Conservation (phyloP, 2,888 invertebrate genomes). For the Caenorhabditis becei region DNA sequence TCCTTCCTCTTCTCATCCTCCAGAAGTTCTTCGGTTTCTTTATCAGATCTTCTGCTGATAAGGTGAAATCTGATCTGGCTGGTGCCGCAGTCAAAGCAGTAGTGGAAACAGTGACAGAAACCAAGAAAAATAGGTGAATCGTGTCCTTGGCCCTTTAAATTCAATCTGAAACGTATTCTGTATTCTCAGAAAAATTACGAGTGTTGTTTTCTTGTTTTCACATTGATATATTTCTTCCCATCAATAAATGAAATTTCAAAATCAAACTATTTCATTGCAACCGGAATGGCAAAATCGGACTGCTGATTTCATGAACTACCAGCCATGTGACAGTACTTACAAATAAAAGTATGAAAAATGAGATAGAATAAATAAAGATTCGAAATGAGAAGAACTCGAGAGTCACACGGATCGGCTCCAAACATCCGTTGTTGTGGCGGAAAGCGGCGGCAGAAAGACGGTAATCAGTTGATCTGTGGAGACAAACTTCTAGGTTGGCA, state of each 20-base stretch:
- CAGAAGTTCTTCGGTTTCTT: constrained; percentile 43
- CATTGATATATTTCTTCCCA: constrained; percentile 3
- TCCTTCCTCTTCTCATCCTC: constrained; percentile 50
- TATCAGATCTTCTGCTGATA: constrained; percentile 30
- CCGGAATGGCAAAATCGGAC: constrained; percentile 35
- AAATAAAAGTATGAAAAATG: constrained; percentile 39
- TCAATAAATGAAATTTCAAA: not conserved
- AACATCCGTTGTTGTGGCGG: constrained; percentile 44
- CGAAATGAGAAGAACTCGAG: constrained; percentile 57
- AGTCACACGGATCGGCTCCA: constrained; percentile 38
- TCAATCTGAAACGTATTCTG: constrained; percentile 14
- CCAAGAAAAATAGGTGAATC: constrained; percentile 50
- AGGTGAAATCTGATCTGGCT: constrained; percentile 12
- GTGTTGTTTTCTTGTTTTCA: constrained; percentile 26
- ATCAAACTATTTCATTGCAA: constrained; percentile 1
- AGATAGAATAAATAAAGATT: constrained; percentile 53
- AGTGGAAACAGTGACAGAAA: constrained; percentile 22
- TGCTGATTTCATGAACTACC: constrained; percentile 49
- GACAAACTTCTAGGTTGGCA: constrained; percentile 53
- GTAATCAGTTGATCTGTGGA: constrained; percentile 12
- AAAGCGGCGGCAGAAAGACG: constrained; percentile 39
- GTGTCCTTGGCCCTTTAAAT: not conserved
- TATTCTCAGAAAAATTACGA: constrained; percentile 60
- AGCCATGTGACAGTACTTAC: constrained; percentile 55
- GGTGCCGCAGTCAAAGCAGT: constrained; percentile 21